Conservation (phyloP, 1,140 invertebrate species). For the Octopus sinensis region DNA sequence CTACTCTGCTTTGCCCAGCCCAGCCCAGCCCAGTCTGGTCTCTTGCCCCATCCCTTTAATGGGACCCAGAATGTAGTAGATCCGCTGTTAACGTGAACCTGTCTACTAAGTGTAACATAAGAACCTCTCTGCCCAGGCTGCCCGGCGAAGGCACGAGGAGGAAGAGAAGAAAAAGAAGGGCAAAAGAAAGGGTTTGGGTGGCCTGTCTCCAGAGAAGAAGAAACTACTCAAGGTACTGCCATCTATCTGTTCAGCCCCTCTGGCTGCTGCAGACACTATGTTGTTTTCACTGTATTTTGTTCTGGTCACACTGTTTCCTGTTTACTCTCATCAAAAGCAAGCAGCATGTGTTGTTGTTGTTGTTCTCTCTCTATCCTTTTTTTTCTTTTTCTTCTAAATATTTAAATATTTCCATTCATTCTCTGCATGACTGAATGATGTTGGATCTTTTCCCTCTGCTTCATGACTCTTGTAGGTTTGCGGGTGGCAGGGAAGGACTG, state of each 20-base stretch:
- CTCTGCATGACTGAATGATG: neutral
- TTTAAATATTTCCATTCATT: neutral
- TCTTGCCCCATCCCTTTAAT: too few relatives aligned
- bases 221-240: conserved; percentile 52
- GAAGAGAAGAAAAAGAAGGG: conserved; percentile 50
- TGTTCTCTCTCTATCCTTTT: too few relatives aligned
- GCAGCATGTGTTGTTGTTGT: neutral
- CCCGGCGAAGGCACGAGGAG: conserved; percentile 41
- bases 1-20: neutral
- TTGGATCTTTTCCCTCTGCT: neutral
- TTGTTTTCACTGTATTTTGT: conserved; percentile 13
- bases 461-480: neutral
- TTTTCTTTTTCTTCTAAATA: too few relatives aligned
- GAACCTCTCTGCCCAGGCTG: conserved; percentile 26
- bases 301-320: conserved; percentile 16
- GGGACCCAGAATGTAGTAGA: too few relatives aligned
- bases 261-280: conserved; percentile 12
- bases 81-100: neutral
- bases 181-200: conserved; percentile 55
- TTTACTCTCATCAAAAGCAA: conserved; percentile 12
- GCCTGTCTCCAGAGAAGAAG: conserved; percentile 54
- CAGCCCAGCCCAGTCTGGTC: too few relatives aligned
- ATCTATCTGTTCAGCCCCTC: neutral
- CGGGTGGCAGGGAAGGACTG: too few relatives aligned
- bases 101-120: conserved; percentile 6